phyloP scores from a whole-genome alignment of 2,113 vertebrate species.

The Strix uralensis region DNA sequence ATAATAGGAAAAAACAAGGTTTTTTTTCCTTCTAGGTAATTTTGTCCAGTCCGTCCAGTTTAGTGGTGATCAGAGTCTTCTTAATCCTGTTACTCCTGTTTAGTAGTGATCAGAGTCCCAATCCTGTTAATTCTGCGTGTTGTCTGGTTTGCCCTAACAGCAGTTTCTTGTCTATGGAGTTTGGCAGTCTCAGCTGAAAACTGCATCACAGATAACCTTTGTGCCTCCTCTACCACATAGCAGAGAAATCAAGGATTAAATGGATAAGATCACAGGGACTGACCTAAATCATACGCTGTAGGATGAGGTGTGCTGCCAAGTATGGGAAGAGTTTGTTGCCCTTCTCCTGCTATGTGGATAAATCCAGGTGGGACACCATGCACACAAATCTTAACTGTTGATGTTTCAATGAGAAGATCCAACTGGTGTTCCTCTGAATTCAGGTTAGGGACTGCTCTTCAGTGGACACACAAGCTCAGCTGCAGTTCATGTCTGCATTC shows the following conservation, averaged over 20 bases:
- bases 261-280: neutral
- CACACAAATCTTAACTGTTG: neutral
- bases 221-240: neutral
- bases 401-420: neutral
- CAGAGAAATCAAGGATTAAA: neutral
- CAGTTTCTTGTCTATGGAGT: neutral
- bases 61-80: neutral
- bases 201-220: neutral
- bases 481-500: neutral
- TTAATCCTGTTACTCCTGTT: neutral
- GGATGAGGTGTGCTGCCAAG: neutral
- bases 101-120: neutral
- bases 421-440: neutral
- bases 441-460: neutral
- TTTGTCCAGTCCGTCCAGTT: neutral
- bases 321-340: neutral
- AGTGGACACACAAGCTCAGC: neutral
- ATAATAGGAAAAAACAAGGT: fast-evolving
- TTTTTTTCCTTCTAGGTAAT: neutral
- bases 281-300: neutral
- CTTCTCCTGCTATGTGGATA: neutral
- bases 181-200: neutral
- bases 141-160: neutral
- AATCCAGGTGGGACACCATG: neutral
- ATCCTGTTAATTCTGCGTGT: neutral